Evolutionary conservation across 2,797 vertebrate species (phyloP).

Genomic region (Florisuga fusca): DNA sequence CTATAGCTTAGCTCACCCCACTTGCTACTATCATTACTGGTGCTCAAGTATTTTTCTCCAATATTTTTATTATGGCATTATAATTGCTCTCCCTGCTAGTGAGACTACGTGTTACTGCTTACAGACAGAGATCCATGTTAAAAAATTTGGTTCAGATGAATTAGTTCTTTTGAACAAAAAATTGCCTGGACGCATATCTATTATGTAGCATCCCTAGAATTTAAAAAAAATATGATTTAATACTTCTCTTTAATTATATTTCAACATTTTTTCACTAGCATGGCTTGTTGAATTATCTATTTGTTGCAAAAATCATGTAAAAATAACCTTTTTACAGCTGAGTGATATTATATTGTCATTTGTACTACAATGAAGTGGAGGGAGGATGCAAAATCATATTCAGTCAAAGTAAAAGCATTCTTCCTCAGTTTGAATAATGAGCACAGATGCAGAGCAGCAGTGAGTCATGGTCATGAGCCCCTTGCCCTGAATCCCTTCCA

Average conservation of each 20-base stretch:
- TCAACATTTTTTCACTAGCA: not conserved
- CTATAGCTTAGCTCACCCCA: not conserved
- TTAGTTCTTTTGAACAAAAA: not conserved
- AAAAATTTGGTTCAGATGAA: not conserved
- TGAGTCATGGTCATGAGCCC: not conserved
- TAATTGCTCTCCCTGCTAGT: not conserved
- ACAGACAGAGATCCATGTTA: not conserved
- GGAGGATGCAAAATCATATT: not conserved
- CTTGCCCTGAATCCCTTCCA: not conserved
- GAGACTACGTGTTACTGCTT: no score
- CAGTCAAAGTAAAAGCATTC: not conserved
- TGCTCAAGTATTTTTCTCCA: not conserved
- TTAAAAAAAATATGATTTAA: not conserved
- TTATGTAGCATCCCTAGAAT: not conserved
- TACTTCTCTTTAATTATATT: not conserved
- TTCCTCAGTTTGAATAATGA: not conserved
- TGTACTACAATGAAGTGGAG: not conserved
- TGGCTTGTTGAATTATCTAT: not conserved
- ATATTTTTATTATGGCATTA: not conserved
- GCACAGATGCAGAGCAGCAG: not conserved
- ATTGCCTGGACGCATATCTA: not conserved
- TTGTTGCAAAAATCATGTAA: not conserved
- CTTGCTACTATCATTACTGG: not conserved
- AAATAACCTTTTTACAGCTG: not conserved
- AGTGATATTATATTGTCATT: not conserved